Evolutionary conservation across 1,140 invertebrate species (phyloP).

Genomic region (Muscidifurax raptorellus): DNA sequence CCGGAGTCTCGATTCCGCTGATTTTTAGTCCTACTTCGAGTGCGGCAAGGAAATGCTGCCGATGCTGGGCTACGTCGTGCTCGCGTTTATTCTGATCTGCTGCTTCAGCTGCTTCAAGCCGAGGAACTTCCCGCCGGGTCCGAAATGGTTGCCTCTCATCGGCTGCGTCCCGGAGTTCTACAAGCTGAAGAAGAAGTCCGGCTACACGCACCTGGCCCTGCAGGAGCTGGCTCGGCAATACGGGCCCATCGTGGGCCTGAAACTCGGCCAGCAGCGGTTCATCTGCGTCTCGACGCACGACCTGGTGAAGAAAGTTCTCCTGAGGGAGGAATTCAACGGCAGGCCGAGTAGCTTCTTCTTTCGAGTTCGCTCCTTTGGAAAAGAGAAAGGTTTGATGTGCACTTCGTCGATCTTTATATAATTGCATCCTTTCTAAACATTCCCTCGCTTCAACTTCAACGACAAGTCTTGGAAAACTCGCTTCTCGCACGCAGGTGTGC

Average conservation of each 20-base stretch:
- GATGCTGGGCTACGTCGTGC: slow-evolving; percentile 41
- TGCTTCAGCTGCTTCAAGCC: slow-evolving; percentile 64
- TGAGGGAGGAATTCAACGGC: slow-evolving; percentile 81
- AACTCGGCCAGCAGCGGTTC: slow-evolving; percentile 78
- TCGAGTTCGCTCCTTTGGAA: slow-evolving; percentile 78
- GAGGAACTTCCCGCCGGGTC: slow-evolving; percentile 70
- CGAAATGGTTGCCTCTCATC: slow-evolving; percentile 72
- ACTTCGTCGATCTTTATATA: neutral
- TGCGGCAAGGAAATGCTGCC: slow-evolving; percentile 53
- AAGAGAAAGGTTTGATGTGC: slow-evolving; percentile 76
- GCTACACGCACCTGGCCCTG: slow-evolving; percentile 69
- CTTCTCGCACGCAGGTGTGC: slow-evolving; percentile 74
- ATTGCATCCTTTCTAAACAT: too few species aligned
- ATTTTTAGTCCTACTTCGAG: neutral
- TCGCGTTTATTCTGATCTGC: slow-evolving; percentile 55
- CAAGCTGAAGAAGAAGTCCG: slow-evolving; percentile 58
- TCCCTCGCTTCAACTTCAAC: too few species aligned
- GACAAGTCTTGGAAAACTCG: too few species aligned
- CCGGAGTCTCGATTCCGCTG: neutral
- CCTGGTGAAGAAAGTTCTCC: slow-evolving; percentile 78
- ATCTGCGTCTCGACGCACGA: slow-evolving; percentile 80
- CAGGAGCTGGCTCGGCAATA: slow-evolving; percentile 64
- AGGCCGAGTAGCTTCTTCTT: slow-evolving; percentile 84
- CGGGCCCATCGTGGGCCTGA: slow-evolving; percentile 74
- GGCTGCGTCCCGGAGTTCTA: slow-evolving; percentile 68